phyloP scores from a whole-genome alignment of 1,140 invertebrate genomes.

The Oedothorax gibbosus region DNA sequence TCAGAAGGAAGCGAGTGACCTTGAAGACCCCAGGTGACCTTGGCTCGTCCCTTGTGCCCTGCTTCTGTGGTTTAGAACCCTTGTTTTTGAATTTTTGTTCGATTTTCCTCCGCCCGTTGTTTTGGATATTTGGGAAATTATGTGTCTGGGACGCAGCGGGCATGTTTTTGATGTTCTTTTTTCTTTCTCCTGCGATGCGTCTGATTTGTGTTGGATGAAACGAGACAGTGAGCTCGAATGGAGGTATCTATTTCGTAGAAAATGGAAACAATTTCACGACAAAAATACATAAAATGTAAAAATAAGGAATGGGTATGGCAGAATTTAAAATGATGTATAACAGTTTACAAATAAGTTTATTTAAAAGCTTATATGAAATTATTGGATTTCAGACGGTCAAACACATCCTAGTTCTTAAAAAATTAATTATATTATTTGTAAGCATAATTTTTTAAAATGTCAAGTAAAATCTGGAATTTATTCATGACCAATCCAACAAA shows the following conservation, averaged over 20 bases:
- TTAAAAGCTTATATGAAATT: too few relatives aligned
- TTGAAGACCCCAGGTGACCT: conserved; percentile 6
- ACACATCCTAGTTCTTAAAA: too few relatives aligned
- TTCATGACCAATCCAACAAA: too few relatives aligned
- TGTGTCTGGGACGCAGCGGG: conserved; percentile 27
- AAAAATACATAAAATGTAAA: too few relatives aligned
- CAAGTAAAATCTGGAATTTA: too few relatives aligned
- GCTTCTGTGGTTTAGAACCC: neutral
- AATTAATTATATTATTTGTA: too few relatives aligned
- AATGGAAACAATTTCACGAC: too few relatives aligned
- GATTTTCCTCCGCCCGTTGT: neutral
- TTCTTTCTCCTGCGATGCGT: neutral
- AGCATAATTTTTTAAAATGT: too few relatives aligned
- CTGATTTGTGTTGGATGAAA: conserved; percentile 10
- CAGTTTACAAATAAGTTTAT: too few relatives aligned
- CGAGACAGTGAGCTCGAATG: neutral
- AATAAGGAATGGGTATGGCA: too few relatives aligned
- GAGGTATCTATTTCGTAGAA: neutral
- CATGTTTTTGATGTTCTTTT: conserved; percentile 1
- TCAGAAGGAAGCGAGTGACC: conserved; percentile 44
- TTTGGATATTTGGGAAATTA: conserved; percentile 2
- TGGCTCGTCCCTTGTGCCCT: neutral
- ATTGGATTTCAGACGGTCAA: too few relatives aligned
- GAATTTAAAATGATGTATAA: too few relatives aligned
- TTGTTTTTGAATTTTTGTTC: neutral